Conservation (phyloP, 1,140 invertebrate species). For the Coboldia fuscipes region DNA sequence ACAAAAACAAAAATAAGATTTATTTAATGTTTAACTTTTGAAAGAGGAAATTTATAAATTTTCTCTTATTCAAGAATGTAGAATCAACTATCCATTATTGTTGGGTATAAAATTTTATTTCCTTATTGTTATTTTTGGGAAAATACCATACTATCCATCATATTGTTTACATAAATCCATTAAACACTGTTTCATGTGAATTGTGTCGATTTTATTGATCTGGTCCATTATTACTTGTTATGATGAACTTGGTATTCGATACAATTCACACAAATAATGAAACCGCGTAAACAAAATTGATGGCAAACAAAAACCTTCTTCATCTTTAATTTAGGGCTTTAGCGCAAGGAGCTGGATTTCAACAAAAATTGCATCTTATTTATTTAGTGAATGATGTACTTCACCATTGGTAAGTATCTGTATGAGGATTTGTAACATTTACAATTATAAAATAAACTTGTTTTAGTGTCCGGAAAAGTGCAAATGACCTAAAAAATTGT, state of each 20-base stretch:
- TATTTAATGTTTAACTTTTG: too few relatives aligned
- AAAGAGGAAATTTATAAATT: too few relatives aligned
- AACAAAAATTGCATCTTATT: slow-evolving; percentile 85
- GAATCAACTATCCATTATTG: too few relatives aligned
- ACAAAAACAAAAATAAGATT: too few relatives aligned
- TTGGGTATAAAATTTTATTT: too few relatives aligned
- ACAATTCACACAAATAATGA: too few relatives aligned
- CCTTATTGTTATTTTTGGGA: too few relatives aligned
- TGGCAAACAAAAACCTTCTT: slow-evolving; percentile 10
- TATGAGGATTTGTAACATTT: not conserved
- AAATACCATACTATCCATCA: too few relatives aligned
- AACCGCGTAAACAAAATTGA: slow-evolving; percentile 9
- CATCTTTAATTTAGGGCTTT: slow-evolving; percentile 43
- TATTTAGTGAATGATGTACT: slow-evolving; percentile 95
- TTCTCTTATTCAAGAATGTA: too few relatives aligned
- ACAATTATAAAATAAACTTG: not conserved
- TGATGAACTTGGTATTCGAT: too few relatives aligned
- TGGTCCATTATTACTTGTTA: too few relatives aligned
- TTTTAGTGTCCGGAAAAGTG: slow-evolving; percentile 76
- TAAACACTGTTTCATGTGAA: not conserved
- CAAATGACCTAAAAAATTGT: slow-evolving; percentile 71
- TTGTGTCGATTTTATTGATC: not conserved
- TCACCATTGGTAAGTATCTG: slow-evolving; percentile 75
- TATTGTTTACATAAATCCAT: too few relatives aligned
- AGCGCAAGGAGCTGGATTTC: slow-evolving; percentile 55